Percentiles rank a stretch among this genome's conserved stretches.
Conservation (phyloP, 2,888 invertebrate species). For the Tenodera sinensis region DNA sequence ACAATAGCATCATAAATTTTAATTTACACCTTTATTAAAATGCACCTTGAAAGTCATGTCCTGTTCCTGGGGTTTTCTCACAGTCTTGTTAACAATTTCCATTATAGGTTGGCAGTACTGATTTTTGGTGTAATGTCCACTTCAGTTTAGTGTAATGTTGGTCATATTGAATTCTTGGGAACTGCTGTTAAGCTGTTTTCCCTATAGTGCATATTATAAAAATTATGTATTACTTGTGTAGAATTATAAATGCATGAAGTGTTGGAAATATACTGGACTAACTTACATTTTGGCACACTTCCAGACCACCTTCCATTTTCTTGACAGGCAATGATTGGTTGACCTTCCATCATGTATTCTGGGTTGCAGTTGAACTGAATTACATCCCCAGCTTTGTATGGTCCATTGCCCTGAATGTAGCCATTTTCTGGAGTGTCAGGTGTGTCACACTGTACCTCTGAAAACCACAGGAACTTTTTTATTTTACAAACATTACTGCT, state of each 20-base stretch:
- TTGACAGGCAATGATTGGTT: slow-evolving; percentile 86
- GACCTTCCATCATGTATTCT: slow-evolving; percentile 84
- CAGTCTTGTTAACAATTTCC: too few relatives aligned
- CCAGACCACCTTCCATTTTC: slow-evolving; percentile 84
- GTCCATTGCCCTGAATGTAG: slow-evolving; percentile 72
- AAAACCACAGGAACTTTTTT: slow-evolving; percentile 23
- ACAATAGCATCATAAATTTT: too few relatives aligned
- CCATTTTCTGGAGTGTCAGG: slow-evolving; percentile 73
- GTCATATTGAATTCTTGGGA: too few relatives aligned
- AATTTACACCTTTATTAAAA: too few relatives aligned
- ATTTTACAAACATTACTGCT: too few relatives aligned
- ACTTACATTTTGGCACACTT: slow-evolving; percentile 75
- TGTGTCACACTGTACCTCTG: slow-evolving; percentile 77
- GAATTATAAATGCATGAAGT: background rate
- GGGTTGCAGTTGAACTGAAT: slow-evolving; percentile 85
- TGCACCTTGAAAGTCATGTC: too few relatives aligned
- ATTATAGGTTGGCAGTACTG: too few relatives aligned
- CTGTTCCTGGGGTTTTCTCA: too few relatives aligned
- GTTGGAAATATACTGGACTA: background rate
- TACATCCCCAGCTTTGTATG: slow-evolving; percentile 79
- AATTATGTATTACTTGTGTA: background rate
- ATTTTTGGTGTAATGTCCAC: too few relatives aligned
- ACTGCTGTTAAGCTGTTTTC: too few relatives aligned
- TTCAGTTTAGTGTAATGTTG: too few relatives aligned
- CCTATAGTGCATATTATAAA: too few relatives aligned